Evolutionary conservation across 64 coral and sea anemone species (phyloP).

Genomic region (Actinia equina): DNA sequence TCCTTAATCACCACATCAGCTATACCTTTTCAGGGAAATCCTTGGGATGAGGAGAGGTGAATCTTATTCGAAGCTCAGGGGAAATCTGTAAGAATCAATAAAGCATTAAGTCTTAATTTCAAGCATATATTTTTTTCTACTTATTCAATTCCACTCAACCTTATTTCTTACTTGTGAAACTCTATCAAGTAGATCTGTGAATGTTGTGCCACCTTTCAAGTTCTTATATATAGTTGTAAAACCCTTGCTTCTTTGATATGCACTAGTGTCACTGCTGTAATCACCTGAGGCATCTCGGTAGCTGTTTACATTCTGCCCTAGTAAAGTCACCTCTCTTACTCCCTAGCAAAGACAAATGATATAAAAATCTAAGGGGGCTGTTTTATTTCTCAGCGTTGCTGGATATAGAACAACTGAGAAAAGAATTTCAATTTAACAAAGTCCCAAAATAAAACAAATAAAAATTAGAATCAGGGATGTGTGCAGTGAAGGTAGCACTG

Average conservation of each 20-base stretch:
- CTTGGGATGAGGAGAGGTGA: background rate
- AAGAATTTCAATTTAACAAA: too few relatives aligned
- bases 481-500: too few relatives aligned
- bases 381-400: too few relatives aligned
- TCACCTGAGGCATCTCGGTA: background rate
- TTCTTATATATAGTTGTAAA: slow-evolving; percentile 4
- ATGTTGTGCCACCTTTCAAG: background rate
- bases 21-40: background rate
- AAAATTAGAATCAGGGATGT: too few relatives aligned
- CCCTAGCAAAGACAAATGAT: background rate
- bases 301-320: slow-evolving; percentile 1
- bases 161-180: background rate
- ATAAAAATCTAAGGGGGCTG: too few relatives aligned
- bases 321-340: background rate
- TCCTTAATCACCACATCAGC: too few relatives aligned
- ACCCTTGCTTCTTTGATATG: background rate
- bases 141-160: too few relatives aligned
- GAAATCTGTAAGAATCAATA: background rate
- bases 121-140: too few relatives aligned
- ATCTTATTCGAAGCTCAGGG: background rate
- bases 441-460: too few relatives aligned
- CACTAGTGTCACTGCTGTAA: background rate
- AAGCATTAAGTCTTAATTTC: background rate
- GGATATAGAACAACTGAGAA: too few relatives aligned
- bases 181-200: background rate